phyloP scores from a whole-genome alignment of 2,888 invertebrate genomes.

The Anthophora plumipes region DNA sequence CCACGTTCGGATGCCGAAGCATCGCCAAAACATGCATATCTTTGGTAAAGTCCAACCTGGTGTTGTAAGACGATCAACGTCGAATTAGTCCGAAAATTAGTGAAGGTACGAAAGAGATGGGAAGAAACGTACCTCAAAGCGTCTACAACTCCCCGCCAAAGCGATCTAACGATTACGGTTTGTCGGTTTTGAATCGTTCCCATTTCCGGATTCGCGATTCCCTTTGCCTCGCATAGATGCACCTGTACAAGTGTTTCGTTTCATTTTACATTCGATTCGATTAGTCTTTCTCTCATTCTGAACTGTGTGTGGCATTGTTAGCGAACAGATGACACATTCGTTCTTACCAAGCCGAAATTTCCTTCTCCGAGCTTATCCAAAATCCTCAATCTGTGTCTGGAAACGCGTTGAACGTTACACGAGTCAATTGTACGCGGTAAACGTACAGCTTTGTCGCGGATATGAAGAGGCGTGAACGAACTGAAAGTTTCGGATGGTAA shows the following conservation, averaged over 20 bases:
- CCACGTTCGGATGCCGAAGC: conserved; percentile 93
- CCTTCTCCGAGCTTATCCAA: conserved; percentile 95
- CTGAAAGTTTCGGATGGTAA: conserved; percentile 88
- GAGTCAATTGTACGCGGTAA: conserved; percentile 75
- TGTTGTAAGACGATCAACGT: too few relatives aligned
- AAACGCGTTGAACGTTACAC: conserved; percentile 86
- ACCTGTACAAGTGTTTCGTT: conserved; percentile 85
- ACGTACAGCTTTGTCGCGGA: conserved; percentile 86
- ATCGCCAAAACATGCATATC: conserved; percentile 94
- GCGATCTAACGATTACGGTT: conserved; percentile 90
- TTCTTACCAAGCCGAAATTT: conserved; percentile 90
- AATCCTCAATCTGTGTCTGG: conserved; percentile 92
- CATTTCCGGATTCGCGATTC: conserved; percentile 86
- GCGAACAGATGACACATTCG: background rate
- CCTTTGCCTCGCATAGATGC: conserved; percentile 92
- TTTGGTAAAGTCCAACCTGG: conserved; percentile 94
- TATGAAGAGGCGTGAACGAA: conserved; percentile 90
- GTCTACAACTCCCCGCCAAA: conserved; percentile 90
- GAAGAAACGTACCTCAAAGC: conserved; percentile 86
- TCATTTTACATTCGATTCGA: background rate
- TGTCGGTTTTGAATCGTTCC: conserved; percentile 89
- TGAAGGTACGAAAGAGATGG: too few relatives aligned
- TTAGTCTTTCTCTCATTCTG: background rate
- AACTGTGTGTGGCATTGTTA: too few relatives aligned
- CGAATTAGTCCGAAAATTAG: background rate